Evolutionary conservation across 2,888 invertebrate species (phyloP).

Genomic region (Axea sp.): DNA sequence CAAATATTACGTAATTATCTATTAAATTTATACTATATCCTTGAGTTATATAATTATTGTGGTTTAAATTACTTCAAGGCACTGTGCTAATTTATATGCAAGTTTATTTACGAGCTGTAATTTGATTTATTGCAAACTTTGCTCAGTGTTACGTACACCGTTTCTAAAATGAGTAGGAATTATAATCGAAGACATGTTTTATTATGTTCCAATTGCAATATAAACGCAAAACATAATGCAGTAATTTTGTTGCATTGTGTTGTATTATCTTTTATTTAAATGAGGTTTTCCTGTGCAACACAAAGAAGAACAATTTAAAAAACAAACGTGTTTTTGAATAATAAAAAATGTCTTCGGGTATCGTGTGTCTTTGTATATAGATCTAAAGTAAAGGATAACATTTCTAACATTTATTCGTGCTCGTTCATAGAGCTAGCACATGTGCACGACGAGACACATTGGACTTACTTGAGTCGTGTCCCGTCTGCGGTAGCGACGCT

Average conservation of each 20-base stretch:
- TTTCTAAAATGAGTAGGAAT: not conserved
- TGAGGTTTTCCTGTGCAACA: too few relatives aligned
- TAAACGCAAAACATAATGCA: too few relatives aligned
- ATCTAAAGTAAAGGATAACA: conserved; percentile 30
- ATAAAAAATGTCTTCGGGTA: conserved; percentile 1
- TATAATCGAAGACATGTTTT: not conserved
- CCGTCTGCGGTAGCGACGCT: conserved; percentile 84
- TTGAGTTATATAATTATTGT: too few relatives aligned
- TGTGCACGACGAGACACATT: conserved; percentile 69
- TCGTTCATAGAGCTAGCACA: conserved; percentile 47
- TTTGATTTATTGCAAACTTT: not conserved
- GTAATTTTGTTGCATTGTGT: too few relatives aligned
- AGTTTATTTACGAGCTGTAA: not conserved
- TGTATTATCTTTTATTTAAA: too few relatives aligned
- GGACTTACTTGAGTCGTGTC: conserved; percentile 87
- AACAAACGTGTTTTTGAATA: too few relatives aligned
- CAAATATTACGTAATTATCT: too few relatives aligned
- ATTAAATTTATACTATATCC: too few relatives aligned
- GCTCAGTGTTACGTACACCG: not conserved
- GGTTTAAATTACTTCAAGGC: not conserved
- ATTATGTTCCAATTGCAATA: too few relatives aligned
- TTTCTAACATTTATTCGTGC: conserved; percentile 47
- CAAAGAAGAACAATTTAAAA: too few relatives aligned
- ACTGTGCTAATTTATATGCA: not conserved
- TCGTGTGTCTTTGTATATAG: conserved; percentile 17